Evolutionary conservation across 2,113 vertebrate genomes (phyloP), one percentile per base, ranked within the genome.

Genomic region (Chitala chitala): DNA sequence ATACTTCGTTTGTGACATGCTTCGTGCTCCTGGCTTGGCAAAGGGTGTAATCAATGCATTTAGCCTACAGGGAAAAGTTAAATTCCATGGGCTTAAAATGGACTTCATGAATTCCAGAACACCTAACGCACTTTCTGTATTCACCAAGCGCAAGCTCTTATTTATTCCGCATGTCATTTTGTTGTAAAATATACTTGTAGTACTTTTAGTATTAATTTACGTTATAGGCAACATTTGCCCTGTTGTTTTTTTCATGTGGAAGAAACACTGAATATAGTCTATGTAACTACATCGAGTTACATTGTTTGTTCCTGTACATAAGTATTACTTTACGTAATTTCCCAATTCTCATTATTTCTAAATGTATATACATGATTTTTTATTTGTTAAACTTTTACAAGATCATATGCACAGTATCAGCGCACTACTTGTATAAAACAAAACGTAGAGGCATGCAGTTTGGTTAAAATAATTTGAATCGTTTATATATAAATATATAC

Each of bases 191-290:
- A 86, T 76, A 82, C 86, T 87, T 91, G 87, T 94, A 89, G 92
- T 92, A 90, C 85, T 85, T 63, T n/a, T 63, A 63, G 38, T 33
- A 63, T 38, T 17, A 20, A 38, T 7, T n/a, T 68, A 86, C 89
- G 93, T 91, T 91, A 92, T 94, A 92, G 95, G 95, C 94, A 98
- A 98, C 95, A 96, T 98, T 98, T 98, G 95, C 95, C 94, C 73
- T 89, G 89, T n/a, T n/a, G 92, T 87, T 83, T 80, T 83, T 80
- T 86, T 85, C 78, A 86, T 86, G 81, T 84, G 83, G 85, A 87
- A 82, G 83, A 86, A 87, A 82, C 78, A 73, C 58, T 72, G 76
- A 89, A 86, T 79, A 87, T n/a, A n/a, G n/a, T n/a, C n/a, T 85
- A 83, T 87, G 82, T 90, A 87, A 89, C 86, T 87, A 90, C 87